Conservation (phyloP, 2,888 invertebrate genomes). For the Lasioglossum oenotherae region DNA sequence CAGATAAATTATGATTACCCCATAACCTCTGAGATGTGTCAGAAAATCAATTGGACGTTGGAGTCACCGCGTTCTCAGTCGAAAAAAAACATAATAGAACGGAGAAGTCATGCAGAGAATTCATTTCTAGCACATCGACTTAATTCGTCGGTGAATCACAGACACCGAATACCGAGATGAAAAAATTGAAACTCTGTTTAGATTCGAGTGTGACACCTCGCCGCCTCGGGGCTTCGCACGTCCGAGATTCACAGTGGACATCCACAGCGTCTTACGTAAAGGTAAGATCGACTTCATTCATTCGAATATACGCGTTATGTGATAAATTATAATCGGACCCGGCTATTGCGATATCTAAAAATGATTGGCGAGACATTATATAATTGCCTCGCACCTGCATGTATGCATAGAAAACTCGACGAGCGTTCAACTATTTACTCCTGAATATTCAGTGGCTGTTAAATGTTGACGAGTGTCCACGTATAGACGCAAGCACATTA, state of each 20-base stretch:
- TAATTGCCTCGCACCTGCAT: slow-evolving; percentile 15
- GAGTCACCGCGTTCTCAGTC: background rate
- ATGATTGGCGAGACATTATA: slow-evolving; percentile 37
- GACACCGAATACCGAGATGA: slow-evolving; percentile 2
- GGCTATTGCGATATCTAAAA: slow-evolving; percentile 39
- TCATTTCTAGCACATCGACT: background rate
- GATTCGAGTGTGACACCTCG: slow-evolving; percentile 14
- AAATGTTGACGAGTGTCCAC: background rate
- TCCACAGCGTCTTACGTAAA: slow-evolving; percentile 46
- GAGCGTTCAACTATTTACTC: background rate
- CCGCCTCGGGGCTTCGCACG: slow-evolving; percentile 31
- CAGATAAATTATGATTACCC: background rate
- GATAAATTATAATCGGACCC: slow-evolving; percentile 50
- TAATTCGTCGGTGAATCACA: background rate
- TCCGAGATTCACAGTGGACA: slow-evolving; percentile 20
- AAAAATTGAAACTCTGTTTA: slow-evolving; percentile 34
- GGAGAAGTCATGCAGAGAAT: background rate
- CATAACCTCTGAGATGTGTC: background rate
- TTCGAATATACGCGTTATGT: slow-evolving; percentile 9
- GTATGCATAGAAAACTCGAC: background rate
- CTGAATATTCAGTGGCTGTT: background rate
- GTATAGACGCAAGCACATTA: background rate
- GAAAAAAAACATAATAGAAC: background rate
- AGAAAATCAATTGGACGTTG: background rate
- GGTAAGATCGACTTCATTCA: slow-evolving; percentile 50